These are phyloP conservation scores for Oryzias celebensis DNA, from an alignment of 2,113 vertebrate species.

Conservation along the genomic window DNA sequence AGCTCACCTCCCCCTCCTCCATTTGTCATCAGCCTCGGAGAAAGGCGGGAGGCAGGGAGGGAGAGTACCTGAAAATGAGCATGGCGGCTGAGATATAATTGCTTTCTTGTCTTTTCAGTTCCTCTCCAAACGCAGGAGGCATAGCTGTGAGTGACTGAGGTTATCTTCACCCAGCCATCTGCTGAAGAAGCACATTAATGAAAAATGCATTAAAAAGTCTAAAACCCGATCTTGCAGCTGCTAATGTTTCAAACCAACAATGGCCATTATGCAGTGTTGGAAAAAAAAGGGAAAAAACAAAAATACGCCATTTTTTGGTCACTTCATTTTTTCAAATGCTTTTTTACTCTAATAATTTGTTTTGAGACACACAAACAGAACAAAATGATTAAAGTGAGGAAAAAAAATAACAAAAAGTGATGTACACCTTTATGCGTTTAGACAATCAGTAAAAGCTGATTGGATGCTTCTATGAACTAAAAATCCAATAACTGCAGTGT, in stretches of 20 bases:
- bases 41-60: slow-evolving; percentile 34
- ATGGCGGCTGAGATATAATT: slow-evolving; percentile 70
- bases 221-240: slow-evolving; percentile 42
- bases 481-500: slow-evolving; percentile 66
- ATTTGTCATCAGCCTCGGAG: slow-evolving; percentile 55
- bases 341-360: too few species aligned
- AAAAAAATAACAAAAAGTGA: not conserved
- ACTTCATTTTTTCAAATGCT: too few species aligned
- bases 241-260: slow-evolving; percentile 60
- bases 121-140: slow-evolving; percentile 59
- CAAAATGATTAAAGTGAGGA: not conserved
- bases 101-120: slow-evolving; percentile 73
- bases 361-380: slow-evolving; percentile 4
- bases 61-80: slow-evolving; percentile 61
- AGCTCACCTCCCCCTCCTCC: slow-evolving; percentile 49
- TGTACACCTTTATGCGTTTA: not conserved
- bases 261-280: slow-evolving; percentile 38
- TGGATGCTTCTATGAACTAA: slow-evolving; percentile 44
- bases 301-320: too few species aligned
- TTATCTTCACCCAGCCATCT: slow-evolving; percentile 67
- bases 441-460: slow-evolving; percentile 1
- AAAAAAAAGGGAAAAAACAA: slow-evolving; percentile 46
- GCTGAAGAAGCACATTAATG: slow-evolving; percentile 75
- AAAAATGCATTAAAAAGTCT: slow-evolving; percentile 73
- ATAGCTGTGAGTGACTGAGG: slow-evolving; percentile 66